phyloP scores from a whole-genome alignment of 2,888 invertebrate species.

The Drosophila phalerata region DNA sequence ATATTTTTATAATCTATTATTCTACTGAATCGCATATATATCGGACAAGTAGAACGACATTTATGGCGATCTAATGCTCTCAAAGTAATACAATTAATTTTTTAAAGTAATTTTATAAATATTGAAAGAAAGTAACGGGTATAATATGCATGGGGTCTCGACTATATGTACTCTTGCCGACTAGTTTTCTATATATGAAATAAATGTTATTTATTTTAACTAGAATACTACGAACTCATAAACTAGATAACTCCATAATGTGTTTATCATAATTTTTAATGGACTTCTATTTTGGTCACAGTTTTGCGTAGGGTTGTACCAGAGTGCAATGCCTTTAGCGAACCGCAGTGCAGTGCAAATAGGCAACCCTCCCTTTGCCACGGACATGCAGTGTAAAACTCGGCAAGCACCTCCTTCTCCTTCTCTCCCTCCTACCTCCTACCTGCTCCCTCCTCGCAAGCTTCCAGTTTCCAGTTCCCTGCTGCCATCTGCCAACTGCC shows the following conservation, averaged over 20 bases:
- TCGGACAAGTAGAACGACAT: too few species aligned
- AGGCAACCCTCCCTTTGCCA: constrained; percentile 7
- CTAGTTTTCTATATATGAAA: too few species aligned
- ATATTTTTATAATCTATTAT: too few species aligned
- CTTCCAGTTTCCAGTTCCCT: neutral
- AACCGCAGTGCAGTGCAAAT: constrained; percentile 48
- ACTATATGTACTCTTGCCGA: too few species aligned
- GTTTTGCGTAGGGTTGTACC: constrained; percentile 18
- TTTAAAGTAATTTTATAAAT: too few species aligned
- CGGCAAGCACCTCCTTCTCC: neutral
- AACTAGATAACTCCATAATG: neutral
- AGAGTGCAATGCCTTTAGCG: constrained; percentile 47
- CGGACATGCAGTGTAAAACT: neutral
- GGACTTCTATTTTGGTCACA: constrained; percentile 12
- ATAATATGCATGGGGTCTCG: too few species aligned
- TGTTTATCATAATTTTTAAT: constrained; percentile 4
- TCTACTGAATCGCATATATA: too few species aligned
- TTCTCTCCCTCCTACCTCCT: too few species aligned
- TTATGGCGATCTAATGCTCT: too few species aligned
- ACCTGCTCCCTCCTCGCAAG: neutral
- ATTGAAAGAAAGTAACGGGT: too few species aligned
- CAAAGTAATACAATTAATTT: too few species aligned
- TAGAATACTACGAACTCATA: neutral
- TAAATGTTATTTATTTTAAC: neutral
- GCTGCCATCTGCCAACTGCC: neutral